Conservation (phyloP, 2,888 invertebrate species). For the Cylloceria caligata region DNA sequence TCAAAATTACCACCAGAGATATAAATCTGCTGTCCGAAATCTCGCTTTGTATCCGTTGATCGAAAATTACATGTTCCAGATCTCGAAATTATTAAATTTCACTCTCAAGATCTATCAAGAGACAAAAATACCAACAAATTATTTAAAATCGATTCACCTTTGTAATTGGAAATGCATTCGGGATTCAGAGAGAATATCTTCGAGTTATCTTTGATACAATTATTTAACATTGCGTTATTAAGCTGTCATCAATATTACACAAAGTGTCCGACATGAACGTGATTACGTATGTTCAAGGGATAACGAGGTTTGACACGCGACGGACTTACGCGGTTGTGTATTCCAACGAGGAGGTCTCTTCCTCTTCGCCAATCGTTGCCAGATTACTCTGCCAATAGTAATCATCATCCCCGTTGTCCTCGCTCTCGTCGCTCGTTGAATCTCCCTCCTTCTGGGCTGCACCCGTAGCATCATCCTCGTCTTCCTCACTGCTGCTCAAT, state of each 20-base stretch:
- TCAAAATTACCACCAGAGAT: neutral
- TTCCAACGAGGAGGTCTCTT: slow-evolving; percentile 85
- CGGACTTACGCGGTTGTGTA: slow-evolving; percentile 78
- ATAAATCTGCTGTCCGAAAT: neutral
- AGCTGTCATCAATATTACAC: neutral
- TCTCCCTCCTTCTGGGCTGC: slow-evolving; percentile 83
- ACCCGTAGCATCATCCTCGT: slow-evolving; percentile 48
- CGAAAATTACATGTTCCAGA: too few relatives aligned
- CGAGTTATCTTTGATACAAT: neutral
- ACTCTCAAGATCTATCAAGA: neutral
- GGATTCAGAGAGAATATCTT: neutral
- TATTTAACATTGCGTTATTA: slow-evolving; percentile 9
- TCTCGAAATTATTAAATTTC: neutral
- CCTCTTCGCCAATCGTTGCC: slow-evolving; percentile 90
- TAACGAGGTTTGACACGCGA: neutral
- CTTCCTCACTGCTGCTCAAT: slow-evolving; percentile 58
- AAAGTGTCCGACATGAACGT: neutral
- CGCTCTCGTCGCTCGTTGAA: slow-evolving; percentile 84
- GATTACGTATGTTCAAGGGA: neutral
- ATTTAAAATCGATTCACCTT: neutral
- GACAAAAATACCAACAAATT: neutral
- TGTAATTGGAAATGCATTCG: neutral
- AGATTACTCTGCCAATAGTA: slow-evolving; percentile 84
- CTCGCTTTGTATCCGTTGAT: neutral
- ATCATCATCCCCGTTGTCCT: slow-evolving; percentile 77